Evolutionary conservation across 2,113 vertebrate species (phyloP), one percentile per base, ranked within the genome.

Genomic region (Coryphaenoides rupestris): DNA sequence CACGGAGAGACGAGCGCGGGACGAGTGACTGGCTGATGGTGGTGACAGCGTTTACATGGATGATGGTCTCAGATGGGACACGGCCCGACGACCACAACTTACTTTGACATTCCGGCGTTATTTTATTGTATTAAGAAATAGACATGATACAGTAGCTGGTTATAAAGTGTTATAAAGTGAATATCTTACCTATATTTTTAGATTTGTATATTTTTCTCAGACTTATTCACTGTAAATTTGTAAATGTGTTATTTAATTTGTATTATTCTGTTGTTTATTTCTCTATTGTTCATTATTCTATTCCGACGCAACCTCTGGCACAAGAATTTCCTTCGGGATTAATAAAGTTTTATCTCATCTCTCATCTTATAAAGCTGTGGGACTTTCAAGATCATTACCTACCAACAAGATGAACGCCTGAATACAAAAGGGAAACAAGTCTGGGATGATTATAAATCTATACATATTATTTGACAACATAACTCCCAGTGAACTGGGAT

Each of bases 1-100:
- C 59, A 59, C 21, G 33, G 68, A 82, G 68, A 82, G 82, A 78
- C 75, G 77, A 82, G 76, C 75, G n/a, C 19, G 72, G 70, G 83
- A 87, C 74, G 73, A 80, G 61, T 82, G 78, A 72, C 63, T 76
- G 81, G 54, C 5, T 80, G 81, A 88, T 87, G 78, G 74, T 89
- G 84, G 69, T 84, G 89, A 89, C 88, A 87, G 75, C 64, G 33
- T 75, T 83, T 80, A 81, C 78, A 87, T 83, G 84, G 71, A 70
- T 75, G 80, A 84, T 62, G 75, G 77, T 58, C 70, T 66, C 71
- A 79, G 57, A 77, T 74, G 76, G 70, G 69, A 79, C 70, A 65
- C 33, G 0, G 76, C 73, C 62, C 19, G 61, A 63, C 33, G 9
- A 6, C 33, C 33, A 10, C 65, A 72, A 40, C 73, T 74, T 63